These are phyloP conservation scores for Nasonia longicornis DNA, from an alignment of 1,140 invertebrate genomes.

Conservation along the genomic window DNA sequence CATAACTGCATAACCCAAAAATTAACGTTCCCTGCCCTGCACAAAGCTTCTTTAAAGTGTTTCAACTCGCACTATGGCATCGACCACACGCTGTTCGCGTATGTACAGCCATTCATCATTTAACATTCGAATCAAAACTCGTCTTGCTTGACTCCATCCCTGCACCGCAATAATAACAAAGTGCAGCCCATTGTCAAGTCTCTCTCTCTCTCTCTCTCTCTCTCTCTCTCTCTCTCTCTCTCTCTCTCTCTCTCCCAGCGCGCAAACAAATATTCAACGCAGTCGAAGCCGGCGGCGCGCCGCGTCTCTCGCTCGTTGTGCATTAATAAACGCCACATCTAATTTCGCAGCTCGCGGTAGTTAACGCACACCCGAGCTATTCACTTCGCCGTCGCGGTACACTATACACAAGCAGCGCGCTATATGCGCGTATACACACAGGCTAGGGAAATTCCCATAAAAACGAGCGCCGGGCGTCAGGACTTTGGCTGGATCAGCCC, in stretches of 20 bases:
- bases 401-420: not conserved
- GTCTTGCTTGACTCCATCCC: not conserved
- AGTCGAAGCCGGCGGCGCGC: too few species aligned
- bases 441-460: not conserved
- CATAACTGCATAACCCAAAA: too few species aligned
- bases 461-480: not conserved
- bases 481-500: not conserved
- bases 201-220: too few species aligned
- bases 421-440: not conserved
- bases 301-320: not conserved
- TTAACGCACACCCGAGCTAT: not conserved
- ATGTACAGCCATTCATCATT: not conserved
- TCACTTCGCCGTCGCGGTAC: not conserved
- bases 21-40: too few species aligned
- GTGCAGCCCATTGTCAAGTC: too few species aligned
- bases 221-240: too few species aligned
- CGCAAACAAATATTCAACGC: too few species aligned
- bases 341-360: not conserved
- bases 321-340: slow-evolving; percentile 24
- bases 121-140: not conserved
- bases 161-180: too few species aligned
- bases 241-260: too few species aligned
- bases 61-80: too few species aligned
- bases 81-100: too few species aligned
- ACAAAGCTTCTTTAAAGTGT: too few species aligned